phyloP scores from a whole-genome alignment of 2,888 invertebrate species.

The Stenolophus ochropezus region DNA sequence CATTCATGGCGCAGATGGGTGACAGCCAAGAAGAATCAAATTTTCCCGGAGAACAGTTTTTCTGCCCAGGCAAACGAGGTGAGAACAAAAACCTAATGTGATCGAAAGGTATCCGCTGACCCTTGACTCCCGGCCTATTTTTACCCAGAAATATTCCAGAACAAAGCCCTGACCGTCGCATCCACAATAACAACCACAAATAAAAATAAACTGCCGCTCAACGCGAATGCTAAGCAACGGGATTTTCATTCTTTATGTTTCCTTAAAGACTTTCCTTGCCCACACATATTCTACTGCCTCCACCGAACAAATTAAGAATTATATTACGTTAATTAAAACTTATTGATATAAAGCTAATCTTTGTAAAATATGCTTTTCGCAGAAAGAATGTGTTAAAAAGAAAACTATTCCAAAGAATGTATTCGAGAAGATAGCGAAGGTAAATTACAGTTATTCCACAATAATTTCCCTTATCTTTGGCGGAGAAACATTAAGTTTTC shows the following conservation, averaged over 20 bases:
- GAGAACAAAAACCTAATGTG: slow-evolving; percentile 61
- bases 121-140: slow-evolving; percentile 25
- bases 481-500: slow-evolving; percentile 18
- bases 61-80: slow-evolving; percentile 66
- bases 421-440: background rate
- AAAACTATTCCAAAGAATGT: background rate
- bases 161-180: slow-evolving; percentile 4
- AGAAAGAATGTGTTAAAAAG: background rate
- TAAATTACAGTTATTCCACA: background rate
- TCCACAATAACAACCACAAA: background rate
- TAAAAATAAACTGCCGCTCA: too few relatives aligned
- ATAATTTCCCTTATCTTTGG: slow-evolving; percentile 1
- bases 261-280: too few relatives aligned
- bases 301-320: background rate
- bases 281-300: too few relatives aligned
- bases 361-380: background rate
- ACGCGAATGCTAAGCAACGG: too few relatives aligned
- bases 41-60: slow-evolving; percentile 66
- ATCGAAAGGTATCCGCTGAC: slow-evolving; percentile 58
- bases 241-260: too few relatives aligned
- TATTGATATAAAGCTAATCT: background rate
- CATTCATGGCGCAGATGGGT: slow-evolving; percentile 68
- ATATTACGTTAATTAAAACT: background rate
- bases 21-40: slow-evolving; percentile 68
- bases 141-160: slow-evolving; percentile 49